These are phyloP conservation scores for Drosophila sp. DNA, from an alignment of 1,140 invertebrate genomes.

Conservation along the genomic window DNA sequence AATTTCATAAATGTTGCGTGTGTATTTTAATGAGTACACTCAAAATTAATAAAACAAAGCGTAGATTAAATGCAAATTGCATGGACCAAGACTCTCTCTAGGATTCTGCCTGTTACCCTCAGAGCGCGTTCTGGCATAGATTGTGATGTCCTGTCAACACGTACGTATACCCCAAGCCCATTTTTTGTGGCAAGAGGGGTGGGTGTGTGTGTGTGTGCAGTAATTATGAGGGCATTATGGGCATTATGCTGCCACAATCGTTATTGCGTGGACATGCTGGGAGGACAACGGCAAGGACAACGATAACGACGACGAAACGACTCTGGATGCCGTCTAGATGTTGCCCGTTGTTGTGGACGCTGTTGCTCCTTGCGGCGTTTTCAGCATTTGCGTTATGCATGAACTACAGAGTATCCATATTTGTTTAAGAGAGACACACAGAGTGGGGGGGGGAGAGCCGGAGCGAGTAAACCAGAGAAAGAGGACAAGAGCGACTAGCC, in stretches of 20 bases:
- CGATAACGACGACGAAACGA: conserved; percentile 28
- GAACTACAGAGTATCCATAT: conserved; percentile 43
- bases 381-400: conserved; percentile 74
- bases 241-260: conserved; percentile 74
- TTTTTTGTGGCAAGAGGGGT: not conserved
- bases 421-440: conserved; percentile 1
- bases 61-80: conserved; percentile 80
- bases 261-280: conserved; percentile 81
- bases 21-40: conserved; percentile 73
- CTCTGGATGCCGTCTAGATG: conserved; percentile 31
- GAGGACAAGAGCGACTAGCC: not conserved
- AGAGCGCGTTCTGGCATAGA: conserved; percentile 27
- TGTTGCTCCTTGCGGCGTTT: conserved; percentile 57
- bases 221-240: conserved; percentile 82
- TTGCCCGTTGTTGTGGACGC: conserved; percentile 10
- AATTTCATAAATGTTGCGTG: conserved; percentile 67
- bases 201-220: conserved; percentile 52
- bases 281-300: conserved; percentile 26
- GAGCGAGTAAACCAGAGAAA: not conserved
- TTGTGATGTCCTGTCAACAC: conserved; percentile 22
- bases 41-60: conserved; percentile 79
- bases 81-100: conserved; percentile 33
- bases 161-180: conserved; percentile 10
- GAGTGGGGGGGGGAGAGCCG: not conserved
- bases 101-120: conserved; percentile 27